Percentiles rank a stretch among this genome's conserved stretches.
phyloP scores from a whole-genome alignment of 2,797 vertebrate genomes.

The Ispidina lecontei region DNA sequence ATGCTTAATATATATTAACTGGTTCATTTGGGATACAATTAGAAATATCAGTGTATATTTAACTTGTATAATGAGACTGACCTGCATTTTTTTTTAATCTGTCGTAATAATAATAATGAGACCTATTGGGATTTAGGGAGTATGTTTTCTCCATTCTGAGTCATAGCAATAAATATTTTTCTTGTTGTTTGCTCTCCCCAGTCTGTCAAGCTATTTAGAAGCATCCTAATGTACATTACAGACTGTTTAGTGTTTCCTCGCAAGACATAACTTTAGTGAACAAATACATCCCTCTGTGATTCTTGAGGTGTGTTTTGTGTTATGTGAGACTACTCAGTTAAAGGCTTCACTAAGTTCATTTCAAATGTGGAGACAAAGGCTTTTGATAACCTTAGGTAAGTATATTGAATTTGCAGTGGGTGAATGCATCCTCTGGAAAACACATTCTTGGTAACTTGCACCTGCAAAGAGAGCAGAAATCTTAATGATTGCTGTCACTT shows the following conservation, averaged over 20 bases:
- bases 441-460: not conserved
- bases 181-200: not conserved
- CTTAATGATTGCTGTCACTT: not conserved
- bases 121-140: slow-evolving; percentile 3
- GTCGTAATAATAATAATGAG: slow-evolving; percentile 25
- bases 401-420: not conserved
- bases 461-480: not conserved
- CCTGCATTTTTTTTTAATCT: not conserved
- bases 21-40: slow-evolving; percentile 28
- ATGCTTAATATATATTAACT: slow-evolving; percentile 16
- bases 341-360: not conserved
- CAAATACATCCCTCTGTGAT: not conserved
- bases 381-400: not conserved
- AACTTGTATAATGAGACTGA: slow-evolving; percentile 6
- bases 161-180: not conserved
- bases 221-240: not conserved
- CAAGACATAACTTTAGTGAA: not conserved
- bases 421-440: not conserved
- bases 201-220: not conserved
- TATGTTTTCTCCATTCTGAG: not conserved
- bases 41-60: slow-evolving; percentile 49
- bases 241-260: not conserved
- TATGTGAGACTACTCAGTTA: not conserved
- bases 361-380: not conserved
- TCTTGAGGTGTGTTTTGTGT: not conserved